Evolutionary conservation across 2,113 vertebrate genomes (phyloP).

Genomic region (Anoura caudifer): DNA sequence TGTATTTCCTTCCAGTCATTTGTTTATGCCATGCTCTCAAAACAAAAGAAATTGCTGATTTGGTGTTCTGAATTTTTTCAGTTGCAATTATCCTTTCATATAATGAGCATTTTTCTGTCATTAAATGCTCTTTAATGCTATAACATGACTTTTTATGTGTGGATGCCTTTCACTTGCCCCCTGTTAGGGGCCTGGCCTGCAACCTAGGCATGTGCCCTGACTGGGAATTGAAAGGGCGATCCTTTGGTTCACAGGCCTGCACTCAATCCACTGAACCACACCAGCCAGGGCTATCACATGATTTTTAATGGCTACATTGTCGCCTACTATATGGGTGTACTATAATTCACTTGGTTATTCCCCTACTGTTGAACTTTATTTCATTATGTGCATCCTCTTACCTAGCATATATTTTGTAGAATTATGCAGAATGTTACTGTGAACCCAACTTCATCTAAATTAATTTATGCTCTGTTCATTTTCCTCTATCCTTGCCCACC

Average conservation of each 20-base stretch:
- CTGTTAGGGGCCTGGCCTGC: too few species aligned
- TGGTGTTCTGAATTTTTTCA: not conserved
- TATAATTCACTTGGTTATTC: constrained; percentile 7
- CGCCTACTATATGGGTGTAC: not conserved
- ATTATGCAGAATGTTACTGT: constrained; percentile 25
- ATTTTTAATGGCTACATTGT: constrained; percentile 30
- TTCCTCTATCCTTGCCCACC: not conserved
- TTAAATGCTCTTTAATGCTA: not conserved
- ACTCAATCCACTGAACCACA: too few species aligned
- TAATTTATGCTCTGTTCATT: constrained; percentile 18
- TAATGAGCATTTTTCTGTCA: not conserved
- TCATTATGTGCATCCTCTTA: not conserved
- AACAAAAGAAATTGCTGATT: not conserved
- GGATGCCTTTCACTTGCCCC: too few species aligned
- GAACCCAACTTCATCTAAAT: constrained; percentile 26
- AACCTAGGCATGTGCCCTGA: too few species aligned
- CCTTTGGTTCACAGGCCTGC: too few species aligned
- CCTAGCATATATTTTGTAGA: not conserved
- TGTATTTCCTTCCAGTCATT: not conserved
- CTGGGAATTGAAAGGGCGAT: too few species aligned
- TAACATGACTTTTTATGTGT: not conserved
- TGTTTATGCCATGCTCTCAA: not conserved
- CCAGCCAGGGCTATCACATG: not conserved
- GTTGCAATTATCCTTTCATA: not conserved
- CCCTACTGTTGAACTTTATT: not conserved